phyloP scores from a whole-genome alignment of 2,113 vertebrate genomes.

The Cebus imitator region DNA sequence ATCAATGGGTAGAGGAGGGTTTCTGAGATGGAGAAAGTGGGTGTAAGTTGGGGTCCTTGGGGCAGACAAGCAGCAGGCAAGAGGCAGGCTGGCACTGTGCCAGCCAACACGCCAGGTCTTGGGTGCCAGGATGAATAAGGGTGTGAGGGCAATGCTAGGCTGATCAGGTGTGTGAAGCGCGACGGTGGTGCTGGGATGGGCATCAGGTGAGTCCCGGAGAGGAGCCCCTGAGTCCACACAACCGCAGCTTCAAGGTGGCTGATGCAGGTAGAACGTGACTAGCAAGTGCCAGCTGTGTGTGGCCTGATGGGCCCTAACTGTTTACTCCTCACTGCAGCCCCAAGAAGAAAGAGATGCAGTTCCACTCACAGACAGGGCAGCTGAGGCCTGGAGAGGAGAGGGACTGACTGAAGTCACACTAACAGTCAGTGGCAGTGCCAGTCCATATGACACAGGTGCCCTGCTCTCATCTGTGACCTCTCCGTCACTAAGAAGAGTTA shows the following conservation, averaged over 20 bases:
- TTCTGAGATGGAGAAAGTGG: background rate
- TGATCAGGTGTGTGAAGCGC: background rate
- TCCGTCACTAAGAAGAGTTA: no score
- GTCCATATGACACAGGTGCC: background rate
- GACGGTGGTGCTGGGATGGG: background rate
- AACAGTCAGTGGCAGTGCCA: background rate
- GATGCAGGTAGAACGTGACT: background rate
- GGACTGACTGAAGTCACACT: background rate
- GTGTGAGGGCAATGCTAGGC: accelerated
- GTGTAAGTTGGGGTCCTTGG: background rate
- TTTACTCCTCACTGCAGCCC: background rate
- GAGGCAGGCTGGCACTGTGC: background rate
- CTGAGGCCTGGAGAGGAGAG: background rate
- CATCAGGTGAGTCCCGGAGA: background rate
- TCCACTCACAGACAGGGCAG: background rate
- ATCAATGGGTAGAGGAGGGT: background rate
- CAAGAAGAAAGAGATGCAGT: background rate
- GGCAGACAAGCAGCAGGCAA: background rate
- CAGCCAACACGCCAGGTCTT: background rate
- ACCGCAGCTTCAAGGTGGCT: background rate
- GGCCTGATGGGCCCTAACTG: accelerated
- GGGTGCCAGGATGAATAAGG: background rate
- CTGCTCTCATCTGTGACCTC: background rate
- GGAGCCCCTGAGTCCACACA: no score
- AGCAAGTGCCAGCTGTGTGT: background rate